Evolutionary conservation across 2,113 vertebrate genomes (phyloP).

Genomic region (Danio rerio): DNA sequence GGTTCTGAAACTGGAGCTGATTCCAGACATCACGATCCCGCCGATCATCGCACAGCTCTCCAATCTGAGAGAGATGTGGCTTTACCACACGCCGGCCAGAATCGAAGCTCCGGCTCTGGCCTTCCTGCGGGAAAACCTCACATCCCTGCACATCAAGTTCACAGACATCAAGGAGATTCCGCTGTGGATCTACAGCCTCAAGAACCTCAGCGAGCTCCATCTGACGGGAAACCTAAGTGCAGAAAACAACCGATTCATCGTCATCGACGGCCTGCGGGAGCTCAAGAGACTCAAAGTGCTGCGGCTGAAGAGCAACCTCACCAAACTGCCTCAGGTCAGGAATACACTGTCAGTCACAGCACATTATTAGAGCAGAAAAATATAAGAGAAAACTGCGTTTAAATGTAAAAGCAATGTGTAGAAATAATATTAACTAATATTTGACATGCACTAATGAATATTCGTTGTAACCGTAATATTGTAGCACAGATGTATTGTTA

Average conservation of each 20-base stretch:
- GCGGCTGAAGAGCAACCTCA: constrained; percentile 95
- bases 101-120: constrained; percentile 95
- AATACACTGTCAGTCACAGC: no score
- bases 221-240: constrained; percentile 94
- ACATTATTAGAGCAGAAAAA: no score
- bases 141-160: constrained; percentile 96
- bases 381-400: no score
- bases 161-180: constrained; percentile 99
- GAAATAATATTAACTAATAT: no score
- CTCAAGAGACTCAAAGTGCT: constrained; percentile 94
- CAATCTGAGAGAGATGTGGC: constrained; percentile 92
- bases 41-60: constrained; percentile 97
- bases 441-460: no score
- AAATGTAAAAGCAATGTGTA: no score
- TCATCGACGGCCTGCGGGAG: constrained; percentile 93
- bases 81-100: constrained; percentile 96
- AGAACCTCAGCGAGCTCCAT: constrained; percentile 93
- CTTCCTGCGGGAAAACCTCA: constrained; percentile 91
- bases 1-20: constrained; percentile 94
- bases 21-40: constrained; percentile 93
- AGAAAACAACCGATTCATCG: constrained; percentile 94
- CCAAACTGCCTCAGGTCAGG: constrained; percentile 86
- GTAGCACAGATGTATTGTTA: no score
- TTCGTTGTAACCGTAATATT: no score
- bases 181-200: constrained; percentile 97